These are phyloP conservation scores for Chrysolina americana DNA, from an alignment of 2,888 invertebrate species.

Conservation along the genomic window DNA sequence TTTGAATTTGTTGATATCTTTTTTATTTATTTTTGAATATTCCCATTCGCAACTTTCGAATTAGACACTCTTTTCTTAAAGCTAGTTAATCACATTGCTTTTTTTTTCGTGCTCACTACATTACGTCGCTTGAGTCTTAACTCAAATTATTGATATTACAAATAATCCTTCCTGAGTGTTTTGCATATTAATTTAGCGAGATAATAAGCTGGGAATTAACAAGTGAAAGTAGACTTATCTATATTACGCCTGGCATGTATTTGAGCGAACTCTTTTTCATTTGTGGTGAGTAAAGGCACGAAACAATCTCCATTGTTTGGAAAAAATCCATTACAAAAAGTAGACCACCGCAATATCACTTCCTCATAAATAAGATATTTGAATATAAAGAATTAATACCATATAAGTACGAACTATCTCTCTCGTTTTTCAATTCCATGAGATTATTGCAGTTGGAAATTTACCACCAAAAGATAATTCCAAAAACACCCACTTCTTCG, in stretches of 20 bases:
- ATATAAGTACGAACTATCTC: not conserved
- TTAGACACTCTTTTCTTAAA: no score
- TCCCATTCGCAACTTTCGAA: no score
- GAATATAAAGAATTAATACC: not conserved
- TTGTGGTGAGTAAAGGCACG: not conserved
- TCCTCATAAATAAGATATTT: not conserved
- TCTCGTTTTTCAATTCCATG: not conserved
- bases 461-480: not conserved
- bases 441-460: not conserved
- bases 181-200: not conserved
- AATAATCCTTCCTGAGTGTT: not conserved
- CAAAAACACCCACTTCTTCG: not conserved
- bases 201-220: slow-evolving; percentile 14
- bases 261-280: not conserved
- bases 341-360: not conserved
- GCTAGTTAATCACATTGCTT: no score
- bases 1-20: no score
- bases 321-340: not conserved
- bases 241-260: not conserved
- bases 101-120: not conserved
- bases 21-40: no score
- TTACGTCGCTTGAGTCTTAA: not conserved
- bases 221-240: slow-evolving; percentile 2
- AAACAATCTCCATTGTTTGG: not conserved
- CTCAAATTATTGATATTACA: not conserved